These are phyloP conservation scores for Scaptodrosophila latifasciaeformis DNA, from an alignment of 2,888 invertebrate genomes.

Conservation along the genomic window DNA sequence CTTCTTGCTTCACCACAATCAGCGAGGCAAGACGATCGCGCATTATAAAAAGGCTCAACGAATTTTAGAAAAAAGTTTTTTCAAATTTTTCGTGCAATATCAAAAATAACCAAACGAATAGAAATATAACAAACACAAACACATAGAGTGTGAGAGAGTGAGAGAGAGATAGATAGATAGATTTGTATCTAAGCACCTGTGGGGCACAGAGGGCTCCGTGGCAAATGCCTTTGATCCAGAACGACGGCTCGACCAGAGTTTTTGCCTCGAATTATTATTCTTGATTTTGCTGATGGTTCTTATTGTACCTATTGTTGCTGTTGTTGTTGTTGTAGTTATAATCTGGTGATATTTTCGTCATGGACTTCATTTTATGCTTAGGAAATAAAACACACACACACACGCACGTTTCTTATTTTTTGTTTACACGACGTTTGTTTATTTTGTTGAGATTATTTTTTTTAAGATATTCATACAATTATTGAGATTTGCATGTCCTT, in stretches of 20 bases:
- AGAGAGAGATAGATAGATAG: constrained; percentile 34
- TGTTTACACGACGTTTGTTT: too few species aligned
- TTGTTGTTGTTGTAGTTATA: constrained; percentile 25
- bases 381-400: constrained; percentile 12
- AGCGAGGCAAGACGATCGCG: constrained; percentile 75
- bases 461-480: too few species aligned
- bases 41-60: constrained; percentile 57
- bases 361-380: constrained; percentile 32
- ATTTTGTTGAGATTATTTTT: too few species aligned
- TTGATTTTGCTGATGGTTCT: neutral
- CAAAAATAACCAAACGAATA: constrained; percentile 16
- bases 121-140: constrained; percentile 33
- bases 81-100: neutral
- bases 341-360: constrained; percentile 26
- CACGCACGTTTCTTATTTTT: neutral
- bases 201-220: constrained; percentile 66
- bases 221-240: constrained; percentile 71
- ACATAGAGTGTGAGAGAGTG: constrained; percentile 20
- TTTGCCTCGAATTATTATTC: too few species aligned
- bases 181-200: constrained; percentile 70
- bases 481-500: constrained; percentile 52
- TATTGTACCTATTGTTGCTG: neutral
- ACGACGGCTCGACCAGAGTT: constrained; percentile 48
- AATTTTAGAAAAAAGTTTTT: too few species aligned
- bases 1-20: constrained; percentile 76